Evolutionary conservation across 1,140 invertebrate genomes (phyloP), one percentile per base, ranked within the genome.

Genomic region (Zaprionus ghesquierei): DNA sequence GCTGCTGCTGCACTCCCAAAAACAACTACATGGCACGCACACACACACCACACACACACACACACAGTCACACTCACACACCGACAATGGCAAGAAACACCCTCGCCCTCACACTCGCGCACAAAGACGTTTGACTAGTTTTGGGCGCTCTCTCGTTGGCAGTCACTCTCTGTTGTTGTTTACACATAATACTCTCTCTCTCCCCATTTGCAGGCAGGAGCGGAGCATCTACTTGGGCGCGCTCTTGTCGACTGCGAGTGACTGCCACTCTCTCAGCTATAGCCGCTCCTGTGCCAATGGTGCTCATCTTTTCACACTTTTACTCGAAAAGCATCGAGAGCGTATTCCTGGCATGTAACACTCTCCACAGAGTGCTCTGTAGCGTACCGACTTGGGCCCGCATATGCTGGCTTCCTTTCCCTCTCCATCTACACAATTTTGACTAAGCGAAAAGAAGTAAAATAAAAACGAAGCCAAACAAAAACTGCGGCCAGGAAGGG

Each of bases 401-500:
- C 69, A 71, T 65, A 9, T 66, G 46, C 44, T 41, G 31, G 44
- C n/a, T 38, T 38, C 35, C 46, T 53, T 64, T 35, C 50, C 25
- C 35, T 25, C 15, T 22, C 41, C 27, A 9, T 18, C 41, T 49
- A 2, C 31, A 46, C 35, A 41, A 41, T 51, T 54, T 27, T 33
- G 25, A 38, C 23, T n/a, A 31, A 51, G 38, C 41, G 23, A 10
- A 65, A 59, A 71, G 49, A 60, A 58, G 41, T 51, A 65, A 65
- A 58, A 69, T 68, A 56, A 64, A 76, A 70, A 58, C 54, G 71
- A 75, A 77, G 71, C 71, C 75, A 75, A 77, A 77, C 55, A 77
- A 70, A 59, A 60, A 74, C 64, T 54, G 70, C 46, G 54, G 61
- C 53, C 65, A 69, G 59, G 29, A 69, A 73, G 60, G 64, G 60